A percentile compares a stretch with the other conserved stretches of the same genome.
Evolutionary conservation across 2,797 vertebrate species (phyloP).

Genomic region (Macropus fuliginosus): DNA sequence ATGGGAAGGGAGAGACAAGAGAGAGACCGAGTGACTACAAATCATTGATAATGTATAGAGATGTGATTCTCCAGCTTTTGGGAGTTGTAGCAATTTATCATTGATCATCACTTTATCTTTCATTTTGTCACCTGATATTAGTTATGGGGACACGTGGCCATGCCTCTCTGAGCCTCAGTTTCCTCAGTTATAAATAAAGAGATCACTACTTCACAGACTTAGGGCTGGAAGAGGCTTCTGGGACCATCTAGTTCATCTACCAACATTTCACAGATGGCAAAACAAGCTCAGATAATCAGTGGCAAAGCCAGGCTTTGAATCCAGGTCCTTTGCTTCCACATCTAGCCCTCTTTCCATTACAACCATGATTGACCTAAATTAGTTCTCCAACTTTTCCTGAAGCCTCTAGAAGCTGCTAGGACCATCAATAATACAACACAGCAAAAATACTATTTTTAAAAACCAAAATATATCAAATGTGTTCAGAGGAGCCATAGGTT

Average conservation of each 20-base stretch:
- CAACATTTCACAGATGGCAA: neutral
- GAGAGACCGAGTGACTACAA: neutral
- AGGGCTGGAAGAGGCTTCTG: neutral
- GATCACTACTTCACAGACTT: neutral
- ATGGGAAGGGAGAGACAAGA: neutral
- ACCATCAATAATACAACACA: neutral
- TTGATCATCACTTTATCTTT: neutral
- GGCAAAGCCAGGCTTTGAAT: neutral
- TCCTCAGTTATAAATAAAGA: neutral
- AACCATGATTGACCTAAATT: neutral
- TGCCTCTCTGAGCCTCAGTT: neutral
- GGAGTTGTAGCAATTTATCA: neutral
- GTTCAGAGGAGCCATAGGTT: constrained; percentile 31
- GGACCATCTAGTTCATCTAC: neutral
- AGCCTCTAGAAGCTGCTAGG: neutral
- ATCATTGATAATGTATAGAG: neutral
- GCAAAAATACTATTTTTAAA: neutral
- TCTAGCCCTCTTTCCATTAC: neutral
- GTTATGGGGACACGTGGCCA: too few relatives aligned
- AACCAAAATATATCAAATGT: neutral
- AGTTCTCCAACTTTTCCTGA: neutral
- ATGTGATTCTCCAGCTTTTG: neutral
- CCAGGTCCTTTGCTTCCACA: fast-evolving
- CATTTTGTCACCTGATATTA: neutral
- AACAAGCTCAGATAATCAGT: neutral